These are phyloP conservation scores for Coranthus polyacanthus DNA, from an alignment of 2,797 vertebrate genomes.

Conservation along the genomic window DNA sequence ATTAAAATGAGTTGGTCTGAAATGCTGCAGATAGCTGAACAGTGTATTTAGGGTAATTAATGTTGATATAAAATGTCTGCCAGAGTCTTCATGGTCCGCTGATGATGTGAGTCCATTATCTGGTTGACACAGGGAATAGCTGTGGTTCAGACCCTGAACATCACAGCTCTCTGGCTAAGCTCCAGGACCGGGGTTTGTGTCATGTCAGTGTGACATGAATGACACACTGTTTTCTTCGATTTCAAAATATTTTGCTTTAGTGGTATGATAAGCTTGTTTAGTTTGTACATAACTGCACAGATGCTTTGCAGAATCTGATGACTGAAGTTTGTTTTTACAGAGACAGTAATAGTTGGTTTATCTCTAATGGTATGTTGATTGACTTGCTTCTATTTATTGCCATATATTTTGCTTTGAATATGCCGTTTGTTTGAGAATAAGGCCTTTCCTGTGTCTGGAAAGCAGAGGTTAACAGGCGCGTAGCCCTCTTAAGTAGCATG, in stretches of 20 bases:
- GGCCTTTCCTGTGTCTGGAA: slow-evolving; percentile 55
- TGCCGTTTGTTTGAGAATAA: slow-evolving; percentile 45
- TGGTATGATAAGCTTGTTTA: slow-evolving; percentile 54
- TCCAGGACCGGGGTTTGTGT: slow-evolving; percentile 55
- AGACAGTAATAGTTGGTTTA: slow-evolving; percentile 17
- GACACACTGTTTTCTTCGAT: slow-evolving; percentile 57
- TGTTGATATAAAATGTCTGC: slow-evolving; percentile 47
- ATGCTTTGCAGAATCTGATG: slow-evolving; percentile 34
- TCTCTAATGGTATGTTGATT: slow-evolving; percentile 19
- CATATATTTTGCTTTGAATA: slow-evolving; percentile 30
- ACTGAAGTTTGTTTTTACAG: slow-evolving; percentile 24
- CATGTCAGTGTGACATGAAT: slow-evolving; percentile 70
- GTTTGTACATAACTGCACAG: slow-evolving; percentile 16
- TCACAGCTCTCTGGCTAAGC: slow-evolving; percentile 53
- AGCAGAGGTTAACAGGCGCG: slow-evolving; percentile 71
- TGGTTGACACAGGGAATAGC: slow-evolving; percentile 54
- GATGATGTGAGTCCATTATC: slow-evolving; percentile 69
- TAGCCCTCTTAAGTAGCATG: slow-evolving; percentile 54
- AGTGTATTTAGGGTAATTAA: slow-evolving; percentile 46
- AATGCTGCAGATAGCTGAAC: slow-evolving; percentile 18
- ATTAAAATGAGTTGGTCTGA: slow-evolving; percentile 40
- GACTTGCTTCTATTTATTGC: slow-evolving; percentile 24
- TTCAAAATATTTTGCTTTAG: slow-evolving; percentile 61
- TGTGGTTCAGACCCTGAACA: slow-evolving; percentile 53
- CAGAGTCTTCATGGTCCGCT: slow-evolving; percentile 49